Evolutionary conservation across 1,140 invertebrate genomes (phyloP).

Genomic region (Cotesia chilonis): DNA sequence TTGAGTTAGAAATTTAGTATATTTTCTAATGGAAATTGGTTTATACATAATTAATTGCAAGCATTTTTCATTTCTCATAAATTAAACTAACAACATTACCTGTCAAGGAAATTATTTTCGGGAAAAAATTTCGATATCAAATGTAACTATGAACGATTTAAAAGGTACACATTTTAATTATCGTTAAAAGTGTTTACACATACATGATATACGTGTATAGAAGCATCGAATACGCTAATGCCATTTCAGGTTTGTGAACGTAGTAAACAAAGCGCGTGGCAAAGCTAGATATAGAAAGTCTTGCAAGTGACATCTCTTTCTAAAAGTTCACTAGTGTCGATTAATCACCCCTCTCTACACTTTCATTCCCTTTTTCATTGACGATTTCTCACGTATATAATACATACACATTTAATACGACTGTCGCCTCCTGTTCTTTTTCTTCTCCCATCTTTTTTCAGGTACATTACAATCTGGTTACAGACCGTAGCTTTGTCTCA

Average conservation of each 20-base stretch:
- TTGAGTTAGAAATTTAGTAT: background rate
- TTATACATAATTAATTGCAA: background rate
- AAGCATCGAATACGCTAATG: background rate
- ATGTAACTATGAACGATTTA: no score
- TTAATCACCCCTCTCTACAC: conserved; percentile 51
- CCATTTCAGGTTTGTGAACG: conserved; percentile 13
- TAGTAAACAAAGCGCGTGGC: conserved; percentile 44
- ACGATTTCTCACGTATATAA: conserved; percentile 37
- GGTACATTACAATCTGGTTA: no score
- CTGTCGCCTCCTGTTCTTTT: conserved; percentile 30
- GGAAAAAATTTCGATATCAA: no score
- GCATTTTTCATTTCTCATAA: no score
- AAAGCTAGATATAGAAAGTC: conserved; percentile 47
- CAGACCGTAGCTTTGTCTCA: conserved; percentile 35
- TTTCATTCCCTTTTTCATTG: conserved; percentile 33
- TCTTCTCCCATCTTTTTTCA: conserved; percentile 31
- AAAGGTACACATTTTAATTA: no score
- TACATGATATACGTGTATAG: no score
- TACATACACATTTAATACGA: conserved; percentile 48
- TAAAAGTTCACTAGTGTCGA: conserved; percentile 46
- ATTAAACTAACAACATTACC: no score
- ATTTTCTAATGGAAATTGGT: background rate
- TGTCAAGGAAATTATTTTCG: no score
- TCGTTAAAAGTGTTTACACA: no score
- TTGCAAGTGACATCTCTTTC: conserved; percentile 52